Evolutionary conservation across 1,140 invertebrate genomes (phyloP), one percentile per base, ranked within the genome.

Genomic region (Conus ventricosus): DNA sequence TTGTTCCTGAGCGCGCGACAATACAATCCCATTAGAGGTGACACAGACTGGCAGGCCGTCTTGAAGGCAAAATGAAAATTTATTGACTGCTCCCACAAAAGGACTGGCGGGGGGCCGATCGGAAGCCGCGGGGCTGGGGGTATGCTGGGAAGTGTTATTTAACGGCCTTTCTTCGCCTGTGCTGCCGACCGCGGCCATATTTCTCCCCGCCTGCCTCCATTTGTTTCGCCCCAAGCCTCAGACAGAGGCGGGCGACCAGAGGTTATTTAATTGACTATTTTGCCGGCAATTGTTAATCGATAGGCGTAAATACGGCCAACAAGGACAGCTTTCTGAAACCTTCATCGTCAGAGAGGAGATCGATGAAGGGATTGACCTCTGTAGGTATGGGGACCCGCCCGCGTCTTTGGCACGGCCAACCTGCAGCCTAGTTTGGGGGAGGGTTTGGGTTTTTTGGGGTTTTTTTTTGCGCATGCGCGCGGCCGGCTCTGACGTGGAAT

Each of bases 61-160:
- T 85, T 23, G 57, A 85, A 85, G 84, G 84, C 84, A 85, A 85
- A 85, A 85, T 85, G 84, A 85, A 85, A 85, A 85, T 85, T 85
- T 85, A 85, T 85, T 85, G 84, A 85, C 63, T 75, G 67, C 25
- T 27, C 23, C 63, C 63, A 71, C 84, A 85, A 85, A 85, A n/a
- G 25, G 63, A 39, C 71, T 76, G 8, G 63, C 27, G 75, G 84
- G 84, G 51, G 54, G 57, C 39, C 39, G 17, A 39, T 85, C 51
- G 71, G 84, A 85, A 85, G 84, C 84, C 84, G 67, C 63, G 75
- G 63, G 67, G 0, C 23, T 8, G 57, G 57, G 57, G 57, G 57
- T 1, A 53, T n/a, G 84, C 2, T 11, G 63, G 63, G 63, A 85
- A 85, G 84, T 54, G 84, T 85, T 85, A 85, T 85, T 85, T 76